phyloP scores from a whole-genome alignment of 2,888 invertebrate genomes.

The Tholera decimalis region DNA sequence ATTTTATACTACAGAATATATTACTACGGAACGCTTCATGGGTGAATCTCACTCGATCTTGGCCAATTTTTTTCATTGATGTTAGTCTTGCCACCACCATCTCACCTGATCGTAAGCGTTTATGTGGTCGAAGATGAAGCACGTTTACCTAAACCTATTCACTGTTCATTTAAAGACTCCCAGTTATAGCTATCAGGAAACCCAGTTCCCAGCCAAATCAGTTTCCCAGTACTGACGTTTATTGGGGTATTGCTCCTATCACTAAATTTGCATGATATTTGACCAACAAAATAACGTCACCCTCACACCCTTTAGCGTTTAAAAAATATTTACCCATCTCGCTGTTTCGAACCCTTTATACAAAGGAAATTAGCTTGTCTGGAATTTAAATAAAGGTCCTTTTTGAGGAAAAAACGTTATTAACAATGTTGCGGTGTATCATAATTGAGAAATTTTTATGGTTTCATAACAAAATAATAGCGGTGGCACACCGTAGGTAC shows the following conservation, averaged over 20 bases:
- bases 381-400: slow-evolving; percentile 63
- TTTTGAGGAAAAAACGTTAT: slow-evolving; percentile 1
- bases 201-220: no score
- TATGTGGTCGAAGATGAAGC: no score
- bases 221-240: background rate
- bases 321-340: slow-evolving; percentile 39
- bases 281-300: slow-evolving; percentile 15
- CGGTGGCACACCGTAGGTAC: background rate
- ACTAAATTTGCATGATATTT: background rate
- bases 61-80: no score
- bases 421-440: slow-evolving; percentile 12
- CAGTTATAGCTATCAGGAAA: no score
- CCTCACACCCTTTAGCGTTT: slow-evolving; percentile 9
- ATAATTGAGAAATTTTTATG: slow-evolving; percentile 6
- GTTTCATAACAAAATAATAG: background rate
- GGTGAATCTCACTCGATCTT: no score
- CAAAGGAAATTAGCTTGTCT: slow-evolving; percentile 73
- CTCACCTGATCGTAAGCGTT: no score
- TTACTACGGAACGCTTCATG: no score
- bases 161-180: no score
- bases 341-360: slow-evolving; percentile 62
- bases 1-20: no score
- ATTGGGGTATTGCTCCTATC: background rate
- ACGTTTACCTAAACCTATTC: no score
- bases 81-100: no score